Evolutionary conservation across 2,888 invertebrate genomes (phyloP).

Genomic region (Ditula angustiorana): DNA sequence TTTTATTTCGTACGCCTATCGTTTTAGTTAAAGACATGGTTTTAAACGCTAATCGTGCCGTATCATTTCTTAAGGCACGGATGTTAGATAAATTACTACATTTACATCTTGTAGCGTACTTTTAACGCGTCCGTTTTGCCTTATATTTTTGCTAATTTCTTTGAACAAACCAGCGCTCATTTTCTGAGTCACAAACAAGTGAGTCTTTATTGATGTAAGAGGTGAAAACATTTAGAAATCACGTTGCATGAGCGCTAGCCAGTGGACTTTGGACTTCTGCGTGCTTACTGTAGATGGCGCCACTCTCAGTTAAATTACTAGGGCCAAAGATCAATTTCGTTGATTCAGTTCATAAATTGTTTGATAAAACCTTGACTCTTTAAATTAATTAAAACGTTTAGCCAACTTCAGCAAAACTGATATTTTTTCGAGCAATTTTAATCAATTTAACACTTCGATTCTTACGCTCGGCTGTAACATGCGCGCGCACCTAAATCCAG

Average conservation of each 20-base stretch:
- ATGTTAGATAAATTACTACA: too few relatives aligned
- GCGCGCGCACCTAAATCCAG: constrained; percentile 28
- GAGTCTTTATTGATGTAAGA: too few relatives aligned
- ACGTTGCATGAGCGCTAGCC: neutral
- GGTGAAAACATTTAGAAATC: neutral
- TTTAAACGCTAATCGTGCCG: neutral
- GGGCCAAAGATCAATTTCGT: neutral
- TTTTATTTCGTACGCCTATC: neutral
- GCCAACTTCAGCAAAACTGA: neutral
- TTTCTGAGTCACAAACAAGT: too few relatives aligned
- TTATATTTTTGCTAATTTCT: too few relatives aligned
- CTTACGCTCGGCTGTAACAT: neutral
- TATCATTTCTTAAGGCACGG: neutral
- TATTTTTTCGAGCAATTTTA: neutral
- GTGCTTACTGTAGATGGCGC: constrained; percentile 18
- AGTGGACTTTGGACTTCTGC: constrained; percentile 11
- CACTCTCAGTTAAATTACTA: neutral
- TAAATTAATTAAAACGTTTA: neutral
- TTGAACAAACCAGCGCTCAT: too few relatives aligned
- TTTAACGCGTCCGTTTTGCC: too few relatives aligned
- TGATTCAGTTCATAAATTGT: neutral
- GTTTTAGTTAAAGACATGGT: neutral
- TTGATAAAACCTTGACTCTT: neutral
- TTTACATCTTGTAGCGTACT: too few relatives aligned
- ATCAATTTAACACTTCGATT: neutral